These are phyloP conservation scores for Lasioglossum morio DNA, from an alignment of 2,888 invertebrate genomes.

Conservation along the genomic window DNA sequence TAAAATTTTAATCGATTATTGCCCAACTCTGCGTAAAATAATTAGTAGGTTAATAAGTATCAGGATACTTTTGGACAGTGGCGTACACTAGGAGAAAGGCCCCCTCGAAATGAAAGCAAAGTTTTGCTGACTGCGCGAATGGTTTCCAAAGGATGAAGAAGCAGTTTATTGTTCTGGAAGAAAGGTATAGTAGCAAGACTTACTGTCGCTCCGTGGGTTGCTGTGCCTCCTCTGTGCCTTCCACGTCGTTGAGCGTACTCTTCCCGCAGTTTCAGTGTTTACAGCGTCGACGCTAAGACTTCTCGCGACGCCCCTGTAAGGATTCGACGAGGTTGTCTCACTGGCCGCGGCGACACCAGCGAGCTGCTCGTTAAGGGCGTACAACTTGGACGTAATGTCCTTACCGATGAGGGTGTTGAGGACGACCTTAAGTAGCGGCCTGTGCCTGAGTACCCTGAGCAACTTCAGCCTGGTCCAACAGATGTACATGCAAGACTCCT, in stretches of 20 bases:
- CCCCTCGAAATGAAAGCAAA: background rate
- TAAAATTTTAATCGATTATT: too few species aligned
- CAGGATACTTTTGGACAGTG: background rate
- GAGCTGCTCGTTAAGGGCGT: conserved; percentile 92
- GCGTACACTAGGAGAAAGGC: background rate
- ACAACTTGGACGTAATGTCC: conserved; percentile 94
- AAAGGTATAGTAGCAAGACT: conserved; percentile 67
- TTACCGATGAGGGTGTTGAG: conserved; percentile 93
- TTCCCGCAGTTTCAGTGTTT: conserved; percentile 91
- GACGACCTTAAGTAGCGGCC: conserved; percentile 91
- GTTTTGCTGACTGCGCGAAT: background rate
- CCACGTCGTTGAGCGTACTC: conserved; percentile 89
- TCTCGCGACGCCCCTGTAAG: conserved; percentile 87
- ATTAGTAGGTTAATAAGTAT: too few species aligned
- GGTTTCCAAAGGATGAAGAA: background rate
- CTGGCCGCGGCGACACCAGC: conserved; percentile 84
- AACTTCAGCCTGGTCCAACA: conserved; percentile 93
- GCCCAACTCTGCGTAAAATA: too few species aligned
- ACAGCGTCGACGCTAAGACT: conserved; percentile 92
- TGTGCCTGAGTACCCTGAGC: conserved; percentile 90
- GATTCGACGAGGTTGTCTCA: conserved; percentile 83
- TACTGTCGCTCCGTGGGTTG: conserved; percentile 84
- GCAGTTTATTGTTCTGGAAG: background rate
- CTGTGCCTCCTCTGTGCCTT: conserved; percentile 84
- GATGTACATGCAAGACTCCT: conserved; percentile 91